Evolutionary conservation across 1,140 invertebrate genomes (phyloP), one percentile per base, ranked within the genome.

Genomic region (Caligus rogercresseyi): DNA sequence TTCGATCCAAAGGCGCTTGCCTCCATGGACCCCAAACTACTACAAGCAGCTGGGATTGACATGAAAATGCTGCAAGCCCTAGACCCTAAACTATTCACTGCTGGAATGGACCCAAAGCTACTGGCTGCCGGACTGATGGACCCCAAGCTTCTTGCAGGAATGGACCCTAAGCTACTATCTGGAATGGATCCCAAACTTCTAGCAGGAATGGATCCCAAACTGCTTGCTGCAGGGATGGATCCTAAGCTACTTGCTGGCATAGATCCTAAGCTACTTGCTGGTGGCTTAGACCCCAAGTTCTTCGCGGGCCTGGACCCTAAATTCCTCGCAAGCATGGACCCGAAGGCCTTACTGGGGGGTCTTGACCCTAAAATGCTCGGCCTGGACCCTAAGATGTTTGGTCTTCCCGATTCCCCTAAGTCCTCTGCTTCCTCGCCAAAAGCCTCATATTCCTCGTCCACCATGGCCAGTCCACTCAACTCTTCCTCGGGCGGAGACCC

Each of bases 101-200:
- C 60, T 61, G 52, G 13, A 11, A 19, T 23, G 15, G 19, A 31
- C 18, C 18, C 55, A 1, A 43, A 43, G n/a, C n/a, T 43, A n/a
- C 19, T 52, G 21, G 21, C 43, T 20, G 67, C 63, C 19, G 65
- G 66, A 19, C 56, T 67, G 31, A n/a, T n/a, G n/a, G 66, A 67
- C 62, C 66, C 66, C 14, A 67, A 67, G 52, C 21, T 62, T 16
- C 57, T 67, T 53, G 56, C 62, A 21, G 66, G 66, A 16, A 59
- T 69, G 31, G 68, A 69, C 57, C 66, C 68, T 14, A 68, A 68
- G 64, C 19, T 69, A 23, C 52, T 69, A 24, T 64, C 67, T 54
- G 63, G 66, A n/a, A 66, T 67, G 64, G 67, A 61, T 59, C 66
- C 61, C 19, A 69, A 65, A 52, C 56, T 58, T 61, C 65, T 65